Conservation (phyloP, 2,113 vertebrate species). For the Leptobrachium ailaonicum region DNA sequence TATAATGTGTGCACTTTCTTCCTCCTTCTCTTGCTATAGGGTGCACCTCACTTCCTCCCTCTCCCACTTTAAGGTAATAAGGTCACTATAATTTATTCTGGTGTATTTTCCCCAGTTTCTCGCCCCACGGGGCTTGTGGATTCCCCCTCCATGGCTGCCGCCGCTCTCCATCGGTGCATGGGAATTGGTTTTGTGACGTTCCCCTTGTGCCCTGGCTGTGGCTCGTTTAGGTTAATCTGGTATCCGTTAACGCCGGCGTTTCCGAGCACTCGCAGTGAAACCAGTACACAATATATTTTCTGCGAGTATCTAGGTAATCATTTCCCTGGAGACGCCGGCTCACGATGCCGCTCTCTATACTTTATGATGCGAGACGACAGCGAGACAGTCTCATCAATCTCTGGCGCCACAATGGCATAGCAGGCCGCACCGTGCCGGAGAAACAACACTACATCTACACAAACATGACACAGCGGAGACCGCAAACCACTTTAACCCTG, state of each 20-base stretch:
- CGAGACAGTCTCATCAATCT: constrained; percentile 41
- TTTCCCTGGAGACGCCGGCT: constrained; percentile 21
- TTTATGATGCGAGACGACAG: constrained; percentile 34
- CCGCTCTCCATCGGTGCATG: too few relatives aligned
- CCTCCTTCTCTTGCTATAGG: background rate
- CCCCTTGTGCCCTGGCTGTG: background rate
- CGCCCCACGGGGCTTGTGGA: too few relatives aligned
- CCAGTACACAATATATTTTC: constrained; percentile 1
- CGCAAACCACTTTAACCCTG: constrained; percentile 4
- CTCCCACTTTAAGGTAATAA: background rate
- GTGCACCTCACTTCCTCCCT: background rate
- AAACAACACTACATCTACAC: background rate
- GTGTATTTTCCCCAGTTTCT: too few relatives aligned
- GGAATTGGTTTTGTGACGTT: background rate
- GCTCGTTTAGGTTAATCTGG: background rate
- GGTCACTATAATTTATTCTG: too few relatives aligned
- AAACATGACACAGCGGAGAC: background rate
- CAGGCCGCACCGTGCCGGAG: background rate
- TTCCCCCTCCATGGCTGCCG: too few relatives aligned
- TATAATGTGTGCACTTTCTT: background rate
- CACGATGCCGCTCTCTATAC: constrained; percentile 9
- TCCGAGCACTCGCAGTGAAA: background rate
- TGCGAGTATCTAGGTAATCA: background rate
- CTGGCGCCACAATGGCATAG: background rate
- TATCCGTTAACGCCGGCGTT: background rate